These are phyloP conservation scores for Drosophila busckii DNA, from an alignment of 1,140 invertebrate genomes.

Conservation along the genomic window DNA sequence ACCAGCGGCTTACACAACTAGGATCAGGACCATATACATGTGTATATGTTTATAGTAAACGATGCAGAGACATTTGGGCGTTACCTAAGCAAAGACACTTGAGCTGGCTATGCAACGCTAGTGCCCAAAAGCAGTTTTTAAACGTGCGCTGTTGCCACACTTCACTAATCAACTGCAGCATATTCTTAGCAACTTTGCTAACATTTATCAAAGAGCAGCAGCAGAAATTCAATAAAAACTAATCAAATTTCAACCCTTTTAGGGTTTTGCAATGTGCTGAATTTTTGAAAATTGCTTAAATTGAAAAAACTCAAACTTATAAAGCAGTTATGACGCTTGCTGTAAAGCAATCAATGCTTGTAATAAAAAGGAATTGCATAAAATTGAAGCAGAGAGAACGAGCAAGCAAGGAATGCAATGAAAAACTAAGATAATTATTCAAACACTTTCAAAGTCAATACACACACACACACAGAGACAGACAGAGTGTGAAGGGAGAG, in stretches of 20 bases:
- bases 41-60: slow-evolving; percentile 1
- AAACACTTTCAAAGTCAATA: slow-evolving; percentile 71
- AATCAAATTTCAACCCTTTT: slow-evolving; percentile 12
- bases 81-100: slow-evolving; percentile 48
- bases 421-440: slow-evolving; percentile 71
- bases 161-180: no score
- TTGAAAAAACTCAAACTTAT: slow-evolving; percentile 38
- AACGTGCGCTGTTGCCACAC: slow-evolving; percentile 3
- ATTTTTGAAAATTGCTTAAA: slow-evolving; percentile 11
- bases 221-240: no score
- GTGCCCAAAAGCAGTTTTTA: slow-evolving; percentile 16
- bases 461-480: slow-evolving; percentile 17
- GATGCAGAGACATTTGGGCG: not conserved
- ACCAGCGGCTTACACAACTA: not conserved
- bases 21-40: not conserved
- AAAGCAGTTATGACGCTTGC: slow-evolving; percentile 26
- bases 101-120: slow-evolving; percentile 22
- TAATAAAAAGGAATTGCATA: slow-evolving; percentile 31
- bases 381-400: slow-evolving; percentile 4
- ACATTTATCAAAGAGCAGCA: no score
- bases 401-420: slow-evolving; percentile 1
- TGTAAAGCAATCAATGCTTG: slow-evolving; percentile 28
- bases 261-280: no score
- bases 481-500: not conserved
- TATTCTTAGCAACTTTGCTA: no score